Conservation (phyloP, 2,888 invertebrate species). For the Lamellibrachia columna region DNA sequence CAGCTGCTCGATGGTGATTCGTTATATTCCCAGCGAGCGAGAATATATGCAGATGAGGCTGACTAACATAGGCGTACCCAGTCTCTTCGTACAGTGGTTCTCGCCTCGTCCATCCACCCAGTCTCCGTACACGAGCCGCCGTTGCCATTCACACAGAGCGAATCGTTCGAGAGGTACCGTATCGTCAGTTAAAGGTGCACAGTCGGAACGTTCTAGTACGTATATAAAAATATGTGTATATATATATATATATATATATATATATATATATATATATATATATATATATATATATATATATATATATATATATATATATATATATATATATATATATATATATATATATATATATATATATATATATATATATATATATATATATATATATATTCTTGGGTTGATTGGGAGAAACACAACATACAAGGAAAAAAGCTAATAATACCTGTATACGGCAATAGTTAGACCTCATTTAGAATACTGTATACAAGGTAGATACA, state of each 20-base stretch:
- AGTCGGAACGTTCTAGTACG: not conserved
- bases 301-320: not conserved
- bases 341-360: not conserved
- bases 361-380: not conserved
- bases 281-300: not conserved
- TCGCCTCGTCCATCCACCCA: not conserved
- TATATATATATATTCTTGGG: too few species aligned
- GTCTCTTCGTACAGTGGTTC: not conserved
- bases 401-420: too few species aligned
- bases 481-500: too few species aligned
- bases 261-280: not conserved
- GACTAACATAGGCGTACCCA: not conserved
- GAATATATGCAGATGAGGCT: not conserved
- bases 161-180: not conserved
- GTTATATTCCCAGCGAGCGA: not conserved
- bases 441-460: too few species aligned
- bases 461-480: too few species aligned
- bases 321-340: too few species aligned
- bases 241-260: not conserved
- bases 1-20: not conserved
- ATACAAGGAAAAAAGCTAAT: too few species aligned
- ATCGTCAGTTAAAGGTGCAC: not conserved
- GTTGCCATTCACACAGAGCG: not conserved
- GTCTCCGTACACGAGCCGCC: not conserved
- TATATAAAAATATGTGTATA: not conserved